Percentiles rank a stretch among this genome's conserved stretches.
Evolutionary conservation across 2,113 vertebrate species (phyloP).

Genomic region (Colinus virginianus): DNA sequence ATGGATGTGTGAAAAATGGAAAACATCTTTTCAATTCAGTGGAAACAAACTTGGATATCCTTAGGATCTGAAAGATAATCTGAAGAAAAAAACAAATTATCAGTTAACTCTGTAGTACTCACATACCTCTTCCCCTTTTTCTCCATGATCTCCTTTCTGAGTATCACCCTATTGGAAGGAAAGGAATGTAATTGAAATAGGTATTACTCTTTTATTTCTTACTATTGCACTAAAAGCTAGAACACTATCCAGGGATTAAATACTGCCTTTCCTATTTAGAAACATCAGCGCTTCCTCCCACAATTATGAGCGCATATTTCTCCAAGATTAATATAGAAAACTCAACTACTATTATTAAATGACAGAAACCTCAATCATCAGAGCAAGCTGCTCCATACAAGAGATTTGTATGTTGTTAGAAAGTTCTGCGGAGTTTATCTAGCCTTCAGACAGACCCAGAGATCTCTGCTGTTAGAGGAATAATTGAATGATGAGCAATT

Average conservation of each 20-base stretch:
- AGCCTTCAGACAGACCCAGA: neutral
- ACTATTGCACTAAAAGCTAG: neutral
- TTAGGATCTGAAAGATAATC: neutral
- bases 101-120: neutral
- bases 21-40: neutral
- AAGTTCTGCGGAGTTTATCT: neutral
- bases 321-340: neutral
- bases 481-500: neutral
- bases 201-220: neutral
- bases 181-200: constrained; percentile 28
- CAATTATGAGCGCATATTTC: neutral
- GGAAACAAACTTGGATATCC: neutral
- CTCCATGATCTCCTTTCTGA: constrained; percentile 83
- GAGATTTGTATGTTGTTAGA: neutral
- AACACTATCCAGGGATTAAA: neutral
- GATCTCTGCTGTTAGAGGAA: neutral
- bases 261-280: neutral
- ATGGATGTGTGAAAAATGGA: neutral
- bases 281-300: neutral
- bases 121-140: constrained; percentile 82
- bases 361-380: neutral
- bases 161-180: constrained; percentile 79
- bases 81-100: neutral
- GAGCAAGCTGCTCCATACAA: neutral
- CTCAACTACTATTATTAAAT: neutral